These are phyloP conservation scores for Leptobrachium leishanense DNA, from an alignment of 2,113 vertebrate genomes.

Conservation along the genomic window DNA sequence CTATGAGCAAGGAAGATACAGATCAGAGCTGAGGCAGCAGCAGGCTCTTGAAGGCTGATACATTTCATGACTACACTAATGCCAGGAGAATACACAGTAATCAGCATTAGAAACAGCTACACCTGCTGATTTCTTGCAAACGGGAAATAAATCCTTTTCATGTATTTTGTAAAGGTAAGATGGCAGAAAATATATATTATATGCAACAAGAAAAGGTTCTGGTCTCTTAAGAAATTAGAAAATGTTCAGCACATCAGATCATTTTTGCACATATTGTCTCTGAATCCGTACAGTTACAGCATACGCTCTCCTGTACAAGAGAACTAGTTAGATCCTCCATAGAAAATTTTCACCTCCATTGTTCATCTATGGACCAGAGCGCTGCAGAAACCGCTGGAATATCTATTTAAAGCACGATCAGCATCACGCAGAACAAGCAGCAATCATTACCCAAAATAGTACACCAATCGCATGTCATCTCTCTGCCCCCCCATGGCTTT, in stretches of 20 bases:
- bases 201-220: too few species aligned
- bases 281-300: neutral
- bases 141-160: too few species aligned
- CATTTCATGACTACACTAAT: too few species aligned
- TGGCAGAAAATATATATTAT: too few species aligned
- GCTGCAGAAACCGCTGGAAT: conserved; percentile 25
- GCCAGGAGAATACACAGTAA: too few species aligned
- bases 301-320: neutral
- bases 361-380: conserved; percentile 2
- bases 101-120: too few species aligned
- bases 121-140: too few species aligned
- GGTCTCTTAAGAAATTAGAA: neutral
- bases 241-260: neutral
- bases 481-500: neutral
- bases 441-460: conserved; percentile 39
- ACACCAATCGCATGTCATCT: conserved; percentile 18
- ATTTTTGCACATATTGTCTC: neutral
- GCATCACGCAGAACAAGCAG: conserved; percentile 33
- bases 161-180: too few species aligned
- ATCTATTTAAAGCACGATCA: conserved; percentile 34
- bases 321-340: neutral
- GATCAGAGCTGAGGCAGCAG: too few species aligned
- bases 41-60: too few species aligned
- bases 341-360: conserved; percentile 1
- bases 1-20: too few species aligned